Percentiles rank a stretch among this genome's conserved stretches.
phyloP scores from a whole-genome alignment of 1,140 invertebrate genomes.

The Nylanderia fulva region DNA sequence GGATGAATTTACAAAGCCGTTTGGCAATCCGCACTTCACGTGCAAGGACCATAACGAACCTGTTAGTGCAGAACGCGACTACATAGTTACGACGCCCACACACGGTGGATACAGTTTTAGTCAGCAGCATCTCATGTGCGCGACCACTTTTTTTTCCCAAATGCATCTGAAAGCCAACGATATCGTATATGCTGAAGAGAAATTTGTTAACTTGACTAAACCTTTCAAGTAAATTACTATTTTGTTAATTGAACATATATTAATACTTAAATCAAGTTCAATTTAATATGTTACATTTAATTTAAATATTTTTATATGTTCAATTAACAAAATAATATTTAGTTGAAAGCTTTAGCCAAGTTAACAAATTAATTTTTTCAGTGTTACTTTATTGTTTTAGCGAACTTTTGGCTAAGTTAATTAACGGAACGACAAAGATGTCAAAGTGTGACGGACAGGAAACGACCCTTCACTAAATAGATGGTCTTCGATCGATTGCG shows the following conservation, averaged over 20 bases:
- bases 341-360: no score
- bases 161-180: constrained; percentile 45
- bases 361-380: no score
- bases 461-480: constrained; percentile 2
- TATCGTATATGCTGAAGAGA: constrained; percentile 21
- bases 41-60: constrained; percentile 42
- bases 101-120: constrained; percentile 65
- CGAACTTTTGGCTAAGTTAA: constrained; percentile 43
- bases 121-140: constrained; percentile 30
- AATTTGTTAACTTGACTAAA: no score
- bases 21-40: constrained; percentile 48
- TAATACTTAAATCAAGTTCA: no score
- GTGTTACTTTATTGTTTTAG: constrained; percentile 30
- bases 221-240: no score
- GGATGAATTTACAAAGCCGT: constrained; percentile 56
- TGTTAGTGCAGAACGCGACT: constrained; percentile 32
- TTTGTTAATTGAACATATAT: no score
- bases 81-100: constrained; percentile 64
- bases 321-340: no score
- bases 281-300: no score
- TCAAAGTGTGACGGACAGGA: background rate
- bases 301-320: no score
- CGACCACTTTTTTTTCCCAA: constrained; percentile 30
- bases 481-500: background rate
- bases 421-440: constrained; percentile 3